A percentile compares a stretch with the other conserved stretches of the same genome.
Conservation (phyloP, 2,797 vertebrate genomes). For the Rhadinocentrus ornatus region DNA sequence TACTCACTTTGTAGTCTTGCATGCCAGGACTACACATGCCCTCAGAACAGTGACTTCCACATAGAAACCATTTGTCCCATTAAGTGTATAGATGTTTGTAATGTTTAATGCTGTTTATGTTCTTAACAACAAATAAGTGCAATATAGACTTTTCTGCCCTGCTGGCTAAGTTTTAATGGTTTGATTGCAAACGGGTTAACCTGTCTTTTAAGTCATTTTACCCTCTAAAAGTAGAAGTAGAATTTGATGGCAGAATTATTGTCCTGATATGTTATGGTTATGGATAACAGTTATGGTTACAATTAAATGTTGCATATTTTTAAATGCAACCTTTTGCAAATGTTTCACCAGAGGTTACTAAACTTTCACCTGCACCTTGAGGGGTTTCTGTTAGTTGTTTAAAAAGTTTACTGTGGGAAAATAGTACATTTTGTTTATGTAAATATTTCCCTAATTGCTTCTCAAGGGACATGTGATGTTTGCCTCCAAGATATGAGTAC, state of each 20-base stretch:
- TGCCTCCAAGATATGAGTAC: constrained; percentile 12
- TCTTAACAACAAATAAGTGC: not conserved
- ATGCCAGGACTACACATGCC: not conserved
- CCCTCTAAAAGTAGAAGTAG: not conserved
- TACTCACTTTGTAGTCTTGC: not conserved
- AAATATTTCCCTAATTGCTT: constrained; percentile 60
- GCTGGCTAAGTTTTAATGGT: not conserved
- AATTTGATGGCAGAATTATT: not conserved
- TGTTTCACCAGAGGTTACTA: not conserved
- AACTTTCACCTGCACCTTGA: not conserved
- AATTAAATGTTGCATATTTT: too few species aligned
- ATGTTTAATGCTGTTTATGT: not conserved
- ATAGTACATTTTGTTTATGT: constrained; percentile 35
- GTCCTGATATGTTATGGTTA: too few species aligned
- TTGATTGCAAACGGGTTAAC: not conserved
- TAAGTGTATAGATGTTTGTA: not conserved
- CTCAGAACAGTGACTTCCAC: not conserved
- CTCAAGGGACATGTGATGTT: constrained; percentile 41
- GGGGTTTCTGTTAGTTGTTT: constrained; percentile 7
- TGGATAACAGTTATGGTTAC: not conserved
- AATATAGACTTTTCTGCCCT: not conserved
- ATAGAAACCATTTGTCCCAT: not conserved
- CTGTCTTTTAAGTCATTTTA: too few species aligned
- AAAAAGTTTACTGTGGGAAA: constrained; percentile 42
- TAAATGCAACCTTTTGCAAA: not conserved